Percentiles rank a stretch among this genome's conserved stretches.
These are phyloP conservation scores for Motacilla alba DNA, from an alignment of 2,113 vertebrate species.

Conservation along the genomic window DNA sequence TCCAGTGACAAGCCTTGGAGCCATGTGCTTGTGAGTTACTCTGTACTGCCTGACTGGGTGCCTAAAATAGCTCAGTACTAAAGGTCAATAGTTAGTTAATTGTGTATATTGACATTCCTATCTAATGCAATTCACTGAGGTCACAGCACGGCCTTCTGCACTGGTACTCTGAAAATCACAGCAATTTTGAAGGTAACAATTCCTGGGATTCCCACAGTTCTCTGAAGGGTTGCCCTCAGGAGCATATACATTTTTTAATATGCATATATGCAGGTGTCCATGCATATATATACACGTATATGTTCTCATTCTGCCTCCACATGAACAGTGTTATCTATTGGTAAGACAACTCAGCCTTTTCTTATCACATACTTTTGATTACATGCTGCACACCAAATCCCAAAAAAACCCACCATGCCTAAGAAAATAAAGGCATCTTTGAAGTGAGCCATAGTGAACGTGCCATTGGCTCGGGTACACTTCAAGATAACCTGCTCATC, in stretches of 20 bases:
- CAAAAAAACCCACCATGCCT: neutral
- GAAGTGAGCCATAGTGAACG: neutral
- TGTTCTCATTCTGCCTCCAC: neutral
- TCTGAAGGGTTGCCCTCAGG: neutral
- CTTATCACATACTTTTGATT: neutral
- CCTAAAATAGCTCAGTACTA: slow-evolving; percentile 16
- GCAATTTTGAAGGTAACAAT: neutral
- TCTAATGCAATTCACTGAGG: neutral
- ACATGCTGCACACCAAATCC: neutral
- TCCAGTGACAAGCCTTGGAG: neutral
- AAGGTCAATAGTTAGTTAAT: slow-evolving; percentile 1
- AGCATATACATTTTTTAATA: neutral
- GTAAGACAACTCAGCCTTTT: neutral
- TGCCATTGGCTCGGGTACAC: neutral
- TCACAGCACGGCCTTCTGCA: neutral
- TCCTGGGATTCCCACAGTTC: neutral
- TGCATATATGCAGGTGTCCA: no score
- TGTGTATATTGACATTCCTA: slow-evolving; percentile 8
- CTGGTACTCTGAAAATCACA: neutral
- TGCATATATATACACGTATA: no score
- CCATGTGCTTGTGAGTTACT: neutral
- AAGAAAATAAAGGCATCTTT: neutral
- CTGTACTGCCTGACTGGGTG: neutral
- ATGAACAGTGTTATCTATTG: neutral
- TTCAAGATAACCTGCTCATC: neutral